Evolutionary conservation across 2,113 vertebrate species (phyloP).

Genomic region (Salvator merianae): DNA sequence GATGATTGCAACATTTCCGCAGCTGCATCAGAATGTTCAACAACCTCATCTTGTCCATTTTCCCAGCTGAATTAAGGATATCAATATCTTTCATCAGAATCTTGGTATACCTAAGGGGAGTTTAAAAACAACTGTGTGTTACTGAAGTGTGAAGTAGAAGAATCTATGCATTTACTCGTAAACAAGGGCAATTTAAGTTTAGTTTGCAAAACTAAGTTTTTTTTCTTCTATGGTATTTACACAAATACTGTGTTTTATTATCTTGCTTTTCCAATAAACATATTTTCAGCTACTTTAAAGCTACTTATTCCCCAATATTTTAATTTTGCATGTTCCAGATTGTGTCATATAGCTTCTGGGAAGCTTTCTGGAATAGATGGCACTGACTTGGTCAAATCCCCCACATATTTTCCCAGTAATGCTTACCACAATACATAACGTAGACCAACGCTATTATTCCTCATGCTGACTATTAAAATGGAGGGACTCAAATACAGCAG

Average conservation of each 20-base stretch:
- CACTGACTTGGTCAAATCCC: too few relatives aligned
- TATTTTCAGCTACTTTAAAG: too few relatives aligned
- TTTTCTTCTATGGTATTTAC: not conserved
- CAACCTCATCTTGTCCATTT: slow-evolving; percentile 91
- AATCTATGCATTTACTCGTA: not conserved
- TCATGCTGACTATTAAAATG: not conserved
- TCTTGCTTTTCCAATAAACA: not conserved
- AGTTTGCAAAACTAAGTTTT: not conserved
- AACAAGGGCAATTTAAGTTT: not conserved
- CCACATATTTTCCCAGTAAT: not conserved
- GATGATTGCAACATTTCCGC: slow-evolving; percentile 90
- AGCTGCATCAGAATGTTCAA: slow-evolving; percentile 92
- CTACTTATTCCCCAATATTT: too few relatives aligned
- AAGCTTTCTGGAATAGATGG: too few relatives aligned
- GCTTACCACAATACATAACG: not conserved
- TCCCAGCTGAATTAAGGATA: slow-evolving; percentile 88
- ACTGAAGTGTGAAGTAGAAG: not conserved
- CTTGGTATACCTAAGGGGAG: slow-evolving; percentile 83
- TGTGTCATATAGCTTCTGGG: too few relatives aligned
- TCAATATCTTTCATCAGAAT: slow-evolving; percentile 94
- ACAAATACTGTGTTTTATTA: not conserved
- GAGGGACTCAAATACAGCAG: not conserved
- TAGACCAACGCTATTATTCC: not conserved
- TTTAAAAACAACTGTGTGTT: slow-evolving; percentile 27
- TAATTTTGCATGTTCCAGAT: too few relatives aligned